Base-by-base conservation (phyloP, 2,888 invertebrate genomes). In the Cacoxenus indagator region DNA sequence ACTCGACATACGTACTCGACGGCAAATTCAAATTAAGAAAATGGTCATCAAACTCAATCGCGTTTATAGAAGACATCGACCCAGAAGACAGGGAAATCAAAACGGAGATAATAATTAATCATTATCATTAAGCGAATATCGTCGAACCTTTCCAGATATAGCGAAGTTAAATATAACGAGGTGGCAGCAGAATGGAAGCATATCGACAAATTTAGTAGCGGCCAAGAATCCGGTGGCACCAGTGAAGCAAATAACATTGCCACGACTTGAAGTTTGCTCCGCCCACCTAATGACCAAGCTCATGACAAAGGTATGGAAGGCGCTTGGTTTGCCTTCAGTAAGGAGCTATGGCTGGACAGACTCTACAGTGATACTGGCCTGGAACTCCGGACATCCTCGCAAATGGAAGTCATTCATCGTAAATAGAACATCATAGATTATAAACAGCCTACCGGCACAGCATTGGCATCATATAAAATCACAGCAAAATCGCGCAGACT, bases 381-480 rank as follows among this genome's bases (percentile, higher is more conserved):
- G 67, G 70, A 65, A 69, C 4, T 48, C 67, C 1, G 70, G 67
- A n/a, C 67, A 68, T 55, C 70, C 70, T 14, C 65, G 67, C 5
- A 17, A 48, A 2, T 24, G 70, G 45, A 72, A 70, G 14, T 5
- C 67, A 1, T 70, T 67, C 14, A 51, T 62, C 4, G 70, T 67
- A 22, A 72, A 72, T 29, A 19, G 67, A 22, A 54, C 68, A 4
- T 68, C 68, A 2, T 48, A 72, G 59, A 70, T 70, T 9, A 17
- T 65, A 0, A 48, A 29, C n/a, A 24, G 8, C 2, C 43, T 68
- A 8, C 70, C 70, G 5, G 65, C 45, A 2, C 62, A 64, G 1
- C 59, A 55, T n/a, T 72, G 70, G 70, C 46, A 69, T 64, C 62
- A 71, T 62, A 70, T 73, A 19, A 51, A 48, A 0, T 66, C 70